phyloP scores from a whole-genome alignment of 2,113 vertebrate genomes.

The Lutjanus erythropterus region DNA sequence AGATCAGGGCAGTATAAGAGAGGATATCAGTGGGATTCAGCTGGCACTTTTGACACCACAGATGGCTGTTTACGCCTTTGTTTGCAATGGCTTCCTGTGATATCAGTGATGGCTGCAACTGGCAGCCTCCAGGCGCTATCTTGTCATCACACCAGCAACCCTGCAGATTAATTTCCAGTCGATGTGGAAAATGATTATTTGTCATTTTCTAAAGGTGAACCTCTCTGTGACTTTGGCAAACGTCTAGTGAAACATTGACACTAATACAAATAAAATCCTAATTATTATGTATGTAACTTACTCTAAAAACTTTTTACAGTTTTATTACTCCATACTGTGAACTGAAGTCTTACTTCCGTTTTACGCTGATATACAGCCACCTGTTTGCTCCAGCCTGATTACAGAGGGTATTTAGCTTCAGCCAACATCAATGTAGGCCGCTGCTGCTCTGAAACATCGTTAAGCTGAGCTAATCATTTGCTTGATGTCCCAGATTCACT shows the following conservation, averaged over 20 bases:
- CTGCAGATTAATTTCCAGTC: constrained; percentile 19
- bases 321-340: background rate
- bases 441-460: constrained; percentile 24
- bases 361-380: background rate
- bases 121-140: constrained; percentile 33
- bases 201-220: background rate
- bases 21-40: constrained; percentile 60
- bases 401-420: background rate
- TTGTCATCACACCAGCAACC: constrained; percentile 20
- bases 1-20: constrained; percentile 40
- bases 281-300: background rate
- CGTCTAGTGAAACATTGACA: background rate
- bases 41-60: constrained; percentile 65
- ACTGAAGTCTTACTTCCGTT: background rate
- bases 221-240: background rate
- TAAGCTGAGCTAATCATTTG: constrained; percentile 54
- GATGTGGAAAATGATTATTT: background rate
- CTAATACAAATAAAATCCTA: background rate
- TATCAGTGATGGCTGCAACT: constrained; percentile 40
- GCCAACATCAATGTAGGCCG: background rate
- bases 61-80: constrained; percentile 69
- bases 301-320: background rate
- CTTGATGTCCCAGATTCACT: constrained; percentile 49
- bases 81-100: constrained; percentile 57
- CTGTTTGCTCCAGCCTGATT: background rate